phyloP scores from a whole-genome alignment of 2,888 invertebrate genomes.

The Embidobia sp. region DNA sequence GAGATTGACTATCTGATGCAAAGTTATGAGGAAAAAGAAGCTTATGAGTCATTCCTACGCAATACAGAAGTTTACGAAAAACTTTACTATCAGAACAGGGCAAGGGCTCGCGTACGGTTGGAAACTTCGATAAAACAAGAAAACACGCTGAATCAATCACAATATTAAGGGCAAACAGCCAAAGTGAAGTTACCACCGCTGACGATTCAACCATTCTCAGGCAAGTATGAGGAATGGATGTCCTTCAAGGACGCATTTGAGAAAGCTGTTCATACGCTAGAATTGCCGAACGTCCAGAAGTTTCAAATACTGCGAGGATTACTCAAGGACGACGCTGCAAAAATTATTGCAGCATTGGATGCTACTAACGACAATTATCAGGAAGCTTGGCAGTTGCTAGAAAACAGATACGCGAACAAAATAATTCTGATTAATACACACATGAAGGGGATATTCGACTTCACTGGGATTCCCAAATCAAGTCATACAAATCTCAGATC shows the following conservation, averaged over 20 bases:
- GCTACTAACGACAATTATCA: slow-evolving; percentile 10
- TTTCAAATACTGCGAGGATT: neutral
- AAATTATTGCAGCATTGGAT: slow-evolving; percentile 1
- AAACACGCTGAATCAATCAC: no score
- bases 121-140: no score
- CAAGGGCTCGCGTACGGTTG: no score
- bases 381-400: slow-evolving; percentile 11
- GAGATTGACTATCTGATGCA: no score
- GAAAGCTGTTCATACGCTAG: neutral
- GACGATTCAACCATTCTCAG: slow-evolving; percentile 9
- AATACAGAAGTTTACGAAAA: no score
- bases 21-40: no score
- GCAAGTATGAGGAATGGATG: slow-evolving; percentile 12
- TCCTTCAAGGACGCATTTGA: neutral
- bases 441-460: neutral
- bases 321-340: neutral
- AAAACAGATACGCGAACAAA: slow-evolving; percentile 8
- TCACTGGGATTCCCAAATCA: slow-evolving; percentile 1
- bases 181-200: slow-evolving; percentile 11
- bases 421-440: slow-evolving; percentile 14
- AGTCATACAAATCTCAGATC: neutral
- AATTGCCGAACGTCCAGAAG: neutral
- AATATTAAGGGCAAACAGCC: no score
- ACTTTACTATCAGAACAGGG: no score
- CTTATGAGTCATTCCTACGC: no score